These are phyloP conservation scores for Aradus depressus DNA, from an alignment of 2,888 invertebrate species.

Conservation along the genomic window DNA sequence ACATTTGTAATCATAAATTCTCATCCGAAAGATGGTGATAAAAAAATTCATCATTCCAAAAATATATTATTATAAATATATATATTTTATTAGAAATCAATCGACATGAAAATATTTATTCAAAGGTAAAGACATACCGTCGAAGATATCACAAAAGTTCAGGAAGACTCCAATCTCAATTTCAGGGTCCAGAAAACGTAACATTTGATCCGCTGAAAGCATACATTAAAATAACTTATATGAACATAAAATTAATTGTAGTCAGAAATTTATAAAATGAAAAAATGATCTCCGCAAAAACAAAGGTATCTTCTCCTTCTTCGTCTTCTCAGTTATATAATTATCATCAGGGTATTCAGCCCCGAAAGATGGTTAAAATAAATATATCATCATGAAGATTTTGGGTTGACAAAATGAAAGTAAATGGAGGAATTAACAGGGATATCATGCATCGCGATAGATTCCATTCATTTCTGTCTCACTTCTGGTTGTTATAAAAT, in stretches of 20 bases:
- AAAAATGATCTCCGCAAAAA: not conserved
- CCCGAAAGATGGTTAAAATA: conserved; percentile 24
- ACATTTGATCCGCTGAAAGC: not conserved
- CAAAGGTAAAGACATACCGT: not conserved
- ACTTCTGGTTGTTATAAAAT: too few relatives aligned
- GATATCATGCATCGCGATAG: too few relatives aligned
- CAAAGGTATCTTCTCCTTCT: not conserved
- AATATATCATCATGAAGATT: conserved; percentile 8
- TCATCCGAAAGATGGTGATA: conserved; percentile 27
- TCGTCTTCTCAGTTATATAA: conserved; percentile 2
- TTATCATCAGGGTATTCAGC: conserved; percentile 17
- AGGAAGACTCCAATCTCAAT: too few relatives aligned
- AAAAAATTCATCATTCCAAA: conserved; percentile 6
- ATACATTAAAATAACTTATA: not conserved
- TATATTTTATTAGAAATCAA: not conserved
- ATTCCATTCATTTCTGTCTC: too few relatives aligned
- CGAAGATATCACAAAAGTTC: not conserved
- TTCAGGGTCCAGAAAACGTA: too few relatives aligned
- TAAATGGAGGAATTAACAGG: not conserved
- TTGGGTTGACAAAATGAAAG: not conserved
- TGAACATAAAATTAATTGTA: not conserved
- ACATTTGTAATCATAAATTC: conserved; percentile 19
- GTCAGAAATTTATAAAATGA: not conserved
- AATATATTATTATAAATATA: conserved; percentile 1
- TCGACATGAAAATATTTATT: not conserved